These are phyloP conservation scores for Acleris holmiana DNA, from an alignment of 2,888 invertebrate genomes.

Conservation along the genomic window DNA sequence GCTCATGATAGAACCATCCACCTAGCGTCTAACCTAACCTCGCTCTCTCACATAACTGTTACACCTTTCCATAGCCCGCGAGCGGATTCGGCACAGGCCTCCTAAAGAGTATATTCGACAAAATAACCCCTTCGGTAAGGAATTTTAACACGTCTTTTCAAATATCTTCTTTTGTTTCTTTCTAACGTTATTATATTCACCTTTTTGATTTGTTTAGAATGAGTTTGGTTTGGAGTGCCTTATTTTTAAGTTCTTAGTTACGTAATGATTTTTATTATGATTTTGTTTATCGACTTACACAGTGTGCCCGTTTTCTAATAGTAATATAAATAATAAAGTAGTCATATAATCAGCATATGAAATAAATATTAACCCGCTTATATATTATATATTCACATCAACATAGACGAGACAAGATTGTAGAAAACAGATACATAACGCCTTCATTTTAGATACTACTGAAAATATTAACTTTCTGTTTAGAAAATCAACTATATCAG, in stretches of 20 bases:
- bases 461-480: slow-evolving; percentile 32
- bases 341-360: slow-evolving; percentile 73
- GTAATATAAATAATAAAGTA: slow-evolving; percentile 69
- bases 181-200: slow-evolving; percentile 60
- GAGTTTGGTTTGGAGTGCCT: slow-evolving; percentile 68
- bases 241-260: slow-evolving; percentile 71
- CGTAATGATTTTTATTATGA: slow-evolving; percentile 56
- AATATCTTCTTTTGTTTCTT: slow-evolving; percentile 69
- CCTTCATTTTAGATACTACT: slow-evolving; percentile 50
- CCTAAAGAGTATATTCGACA: slow-evolving; percentile 86
- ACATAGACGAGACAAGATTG: slow-evolving; percentile 68
- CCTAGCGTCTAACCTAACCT: slow-evolving; percentile 75
- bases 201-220: slow-evolving; percentile 66
- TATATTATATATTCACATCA: slow-evolving; percentile 74
- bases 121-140: slow-evolving; percentile 86
- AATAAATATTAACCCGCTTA: slow-evolving; percentile 73
- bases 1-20: slow-evolving; percentile 75
- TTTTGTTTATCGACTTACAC: slow-evolving; percentile 63
- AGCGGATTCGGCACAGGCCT: slow-evolving; percentile 85
- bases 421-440: slow-evolving; percentile 68
- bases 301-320: slow-evolving; percentile 79
- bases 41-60: slow-evolving; percentile 83
- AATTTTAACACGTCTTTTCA: slow-evolving; percentile 83
- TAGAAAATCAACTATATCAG: slow-evolving; percentile 26
- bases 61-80: slow-evolving; percentile 84